A percentile compares a stretch with the other conserved stretches of the same genome.
These are phyloP conservation scores for Meloidogyne hapla DNA, from an alignment of 1,140 invertebrate species.

Conservation along the genomic window DNA sequence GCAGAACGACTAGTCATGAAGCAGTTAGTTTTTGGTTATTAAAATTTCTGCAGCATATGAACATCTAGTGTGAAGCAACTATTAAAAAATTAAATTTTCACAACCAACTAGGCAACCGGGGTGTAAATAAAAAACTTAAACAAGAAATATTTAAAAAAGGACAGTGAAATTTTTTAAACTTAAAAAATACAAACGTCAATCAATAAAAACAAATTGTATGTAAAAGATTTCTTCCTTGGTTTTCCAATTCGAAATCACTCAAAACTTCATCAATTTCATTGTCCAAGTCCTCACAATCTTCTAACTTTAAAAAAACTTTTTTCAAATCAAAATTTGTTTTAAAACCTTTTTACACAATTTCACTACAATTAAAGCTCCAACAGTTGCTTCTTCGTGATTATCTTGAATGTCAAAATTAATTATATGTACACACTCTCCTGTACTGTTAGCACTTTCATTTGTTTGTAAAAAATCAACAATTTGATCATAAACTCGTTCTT, in stretches of 20 bases:
- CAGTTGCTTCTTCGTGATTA: slow-evolving; percentile 98
- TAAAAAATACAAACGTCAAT: slow-evolving; percentile 65
- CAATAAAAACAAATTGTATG: slow-evolving; percentile 92
- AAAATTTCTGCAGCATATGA: too few species aligned
- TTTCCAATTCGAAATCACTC: slow-evolving; percentile 84
- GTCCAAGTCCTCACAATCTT: slow-evolving; percentile 86
- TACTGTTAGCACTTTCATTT: slow-evolving; percentile 52
- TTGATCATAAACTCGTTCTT: slow-evolving; percentile 98
- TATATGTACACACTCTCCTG: slow-evolving; percentile 78
- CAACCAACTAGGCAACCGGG: neutral
- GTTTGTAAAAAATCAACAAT: slow-evolving; percentile 64
- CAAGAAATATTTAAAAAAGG: neutral
- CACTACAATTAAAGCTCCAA: slow-evolving; percentile 96
- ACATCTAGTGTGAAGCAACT: too few species aligned
- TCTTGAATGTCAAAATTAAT: slow-evolving; percentile 99
- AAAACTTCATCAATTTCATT: slow-evolving; percentile 96
- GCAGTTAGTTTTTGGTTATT: too few species aligned
- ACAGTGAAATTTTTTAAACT: neutral
- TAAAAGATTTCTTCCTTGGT: slow-evolving; percentile 80
- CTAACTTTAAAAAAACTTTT: slow-evolving; percentile 70
- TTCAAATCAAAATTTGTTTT: neutral
- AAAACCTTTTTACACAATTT: slow-evolving; percentile 74
- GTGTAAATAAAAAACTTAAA: too few species aligned
- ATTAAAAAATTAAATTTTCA: too few species aligned
- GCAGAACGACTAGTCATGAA: too few species aligned